A percentile compares a stretch with the other conserved stretches of the same genome.
phyloP scores from a whole-genome alignment of 2,113 vertebrate genomes.

The Diglossa brunneiventris region DNA sequence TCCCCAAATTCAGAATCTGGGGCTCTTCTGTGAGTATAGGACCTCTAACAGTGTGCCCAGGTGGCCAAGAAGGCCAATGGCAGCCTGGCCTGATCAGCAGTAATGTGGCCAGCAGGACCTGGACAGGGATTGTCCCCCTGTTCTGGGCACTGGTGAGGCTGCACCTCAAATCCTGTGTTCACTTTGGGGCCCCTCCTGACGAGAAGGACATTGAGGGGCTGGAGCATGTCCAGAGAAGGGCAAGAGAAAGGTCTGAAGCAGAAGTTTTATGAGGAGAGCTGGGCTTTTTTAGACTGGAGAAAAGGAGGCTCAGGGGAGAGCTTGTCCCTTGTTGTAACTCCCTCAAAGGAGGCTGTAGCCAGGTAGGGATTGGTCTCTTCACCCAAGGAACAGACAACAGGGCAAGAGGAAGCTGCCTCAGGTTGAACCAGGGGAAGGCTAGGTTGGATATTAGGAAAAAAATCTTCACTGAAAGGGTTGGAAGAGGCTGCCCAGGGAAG shows the following conservation, averaged over 20 bases:
- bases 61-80: background rate
- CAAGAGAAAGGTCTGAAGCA: background rate
- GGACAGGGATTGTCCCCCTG: background rate
- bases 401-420: background rate
- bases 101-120: background rate
- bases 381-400: background rate
- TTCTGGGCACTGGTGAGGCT: fast-evolving
- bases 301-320: background rate
- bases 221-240: background rate
- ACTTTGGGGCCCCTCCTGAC: background rate
- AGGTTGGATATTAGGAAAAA: background rate
- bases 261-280: background rate
- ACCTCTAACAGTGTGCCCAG: background rate
- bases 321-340: background rate
- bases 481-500: background rate
- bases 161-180: background rate
- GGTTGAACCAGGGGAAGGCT: background rate
- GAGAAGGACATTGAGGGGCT: background rate
- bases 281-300: background rate
- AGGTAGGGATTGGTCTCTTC: background rate
- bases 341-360: background rate
- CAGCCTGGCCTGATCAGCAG: background rate
- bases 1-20: background rate
- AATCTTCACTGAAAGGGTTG: background rate
- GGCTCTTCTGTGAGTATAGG: background rate